A percentile compares a stretch with the other conserved stretches of the same genome.
Evolutionary conservation across 1,140 invertebrate species (phyloP).

Genomic region (Teleopsis dalmanni): DNA sequence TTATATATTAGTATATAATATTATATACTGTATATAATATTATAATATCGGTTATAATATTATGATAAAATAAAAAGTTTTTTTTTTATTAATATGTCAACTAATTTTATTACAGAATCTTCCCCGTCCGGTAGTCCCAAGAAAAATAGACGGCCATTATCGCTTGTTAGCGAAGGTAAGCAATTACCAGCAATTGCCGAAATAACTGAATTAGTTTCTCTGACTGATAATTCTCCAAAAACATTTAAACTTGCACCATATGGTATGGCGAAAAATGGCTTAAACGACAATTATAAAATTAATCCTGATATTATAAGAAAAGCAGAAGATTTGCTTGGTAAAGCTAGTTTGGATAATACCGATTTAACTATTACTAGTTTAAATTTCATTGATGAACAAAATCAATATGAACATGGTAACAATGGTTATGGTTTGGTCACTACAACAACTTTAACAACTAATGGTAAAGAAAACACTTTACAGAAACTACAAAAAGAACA

Average conservation of each 20-base stretch:
- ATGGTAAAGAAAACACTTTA: too few relatives aligned
- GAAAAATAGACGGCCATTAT: slow-evolving; percentile 47
- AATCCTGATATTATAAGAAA: slow-evolving; percentile 41
- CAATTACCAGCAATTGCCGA: slow-evolving; percentile 50
- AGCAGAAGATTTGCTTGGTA: slow-evolving; percentile 40
- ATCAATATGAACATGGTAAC: slow-evolving; percentile 25
- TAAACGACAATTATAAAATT: slow-evolving; percentile 37
- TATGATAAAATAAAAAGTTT: slow-evolving; percentile 4
- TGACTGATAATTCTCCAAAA: slow-evolving; percentile 43
- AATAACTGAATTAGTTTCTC: slow-evolving; percentile 48
- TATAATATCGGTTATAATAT: not conserved
- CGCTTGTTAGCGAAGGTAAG: slow-evolving; percentile 46
- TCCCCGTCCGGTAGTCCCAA: slow-evolving; percentile 52
- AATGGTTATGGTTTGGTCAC: too few relatives aligned
- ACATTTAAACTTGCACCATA: slow-evolving; percentile 38
- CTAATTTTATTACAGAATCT: slow-evolving; percentile 42
- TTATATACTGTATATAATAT: not conserved
- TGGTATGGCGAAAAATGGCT: slow-evolving; percentile 28
- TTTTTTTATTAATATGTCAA: slow-evolving; percentile 2
- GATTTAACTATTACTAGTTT: slow-evolving; percentile 54
- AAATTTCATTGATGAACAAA: slow-evolving; percentile 52
- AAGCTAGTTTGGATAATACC: slow-evolving; percentile 48
- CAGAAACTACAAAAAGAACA: too few relatives aligned
- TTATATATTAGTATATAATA: too few relatives aligned
- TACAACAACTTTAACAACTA: not conserved